Conservation (phyloP, 1,140 invertebrate species). For the Zaprionus gabonicus region DNA sequence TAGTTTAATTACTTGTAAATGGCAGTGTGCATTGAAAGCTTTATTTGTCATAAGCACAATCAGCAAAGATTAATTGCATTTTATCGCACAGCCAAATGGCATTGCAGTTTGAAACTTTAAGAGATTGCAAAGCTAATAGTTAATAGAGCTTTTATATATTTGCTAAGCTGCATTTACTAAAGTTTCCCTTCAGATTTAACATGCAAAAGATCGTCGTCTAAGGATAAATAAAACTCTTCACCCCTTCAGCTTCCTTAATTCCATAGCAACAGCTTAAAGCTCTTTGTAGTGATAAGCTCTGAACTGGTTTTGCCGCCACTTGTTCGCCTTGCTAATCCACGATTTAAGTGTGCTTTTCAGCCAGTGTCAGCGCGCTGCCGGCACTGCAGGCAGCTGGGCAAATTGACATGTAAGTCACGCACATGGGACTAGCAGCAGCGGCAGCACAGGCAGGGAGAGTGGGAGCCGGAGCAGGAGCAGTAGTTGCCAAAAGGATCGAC, state of each 20-base stretch:
- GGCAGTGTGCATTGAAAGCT: background rate
- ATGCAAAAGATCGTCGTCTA: no score
- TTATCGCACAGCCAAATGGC: no score
- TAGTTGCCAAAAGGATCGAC: background rate
- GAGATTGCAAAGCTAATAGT: no score
- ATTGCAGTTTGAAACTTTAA: no score
- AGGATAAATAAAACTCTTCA: no score
- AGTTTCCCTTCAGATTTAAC: no score
- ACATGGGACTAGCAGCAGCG: constrained; percentile 28
- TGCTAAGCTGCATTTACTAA: no score
- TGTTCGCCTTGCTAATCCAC: background rate
- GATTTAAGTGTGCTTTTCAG: background rate
- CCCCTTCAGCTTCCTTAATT: background rate
- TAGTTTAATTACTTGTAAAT: no score
- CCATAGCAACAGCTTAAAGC: background rate
- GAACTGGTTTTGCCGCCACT: background rate
- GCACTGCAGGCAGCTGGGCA: background rate
- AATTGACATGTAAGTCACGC: constrained; percentile 55
- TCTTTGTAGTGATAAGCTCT: background rate
- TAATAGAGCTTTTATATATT: no score
- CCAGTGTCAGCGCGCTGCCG: constrained; percentile 7
- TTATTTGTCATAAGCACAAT: background rate
- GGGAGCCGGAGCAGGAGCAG: background rate
- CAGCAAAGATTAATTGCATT: no score
- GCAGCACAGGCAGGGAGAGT: background rate